phyloP scores from a whole-genome alignment of 2,113 vertebrate genomes.

The Trichomycterus rosablanca region DNA sequence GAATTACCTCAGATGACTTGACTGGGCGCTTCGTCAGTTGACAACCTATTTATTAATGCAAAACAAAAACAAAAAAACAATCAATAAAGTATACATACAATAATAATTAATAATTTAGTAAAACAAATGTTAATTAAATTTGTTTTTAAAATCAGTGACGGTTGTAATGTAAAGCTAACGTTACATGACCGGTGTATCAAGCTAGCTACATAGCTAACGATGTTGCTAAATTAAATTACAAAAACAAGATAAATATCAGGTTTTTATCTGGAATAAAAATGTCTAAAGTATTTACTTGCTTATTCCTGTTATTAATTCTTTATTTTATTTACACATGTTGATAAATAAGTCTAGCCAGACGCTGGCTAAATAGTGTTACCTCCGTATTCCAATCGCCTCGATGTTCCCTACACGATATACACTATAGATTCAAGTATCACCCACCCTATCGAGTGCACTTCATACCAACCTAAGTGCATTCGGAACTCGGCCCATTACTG shows the following conservation, averaged over 20 bases:
- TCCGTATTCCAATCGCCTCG: neutral
- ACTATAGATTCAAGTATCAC: no score
- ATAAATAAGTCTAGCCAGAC: slow-evolving; percentile 2
- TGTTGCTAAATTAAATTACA: neutral
- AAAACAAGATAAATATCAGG: neutral
- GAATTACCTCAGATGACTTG: no score
- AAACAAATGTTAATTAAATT: no score
- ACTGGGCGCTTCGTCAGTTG: no score
- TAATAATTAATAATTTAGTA: no score
- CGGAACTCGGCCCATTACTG: neutral
- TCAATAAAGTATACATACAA: no score
- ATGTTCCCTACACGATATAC: neutral
- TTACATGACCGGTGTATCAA: neutral
- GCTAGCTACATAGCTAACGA: neutral
- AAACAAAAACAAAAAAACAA: no score
- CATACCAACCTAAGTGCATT: accelerated
- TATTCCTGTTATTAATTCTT: neutral
- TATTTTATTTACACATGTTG: neutral
- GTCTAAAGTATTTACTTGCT: neutral
- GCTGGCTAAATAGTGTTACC: neutral
- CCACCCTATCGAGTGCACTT: neutral
- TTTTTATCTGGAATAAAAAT: no score
- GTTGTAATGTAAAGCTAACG: neutral
- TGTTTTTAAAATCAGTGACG: neutral
- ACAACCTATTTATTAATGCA: no score